phyloP scores from a whole-genome alignment of 2,113 vertebrate genomes.

The Bungarus multicinctus region DNA sequence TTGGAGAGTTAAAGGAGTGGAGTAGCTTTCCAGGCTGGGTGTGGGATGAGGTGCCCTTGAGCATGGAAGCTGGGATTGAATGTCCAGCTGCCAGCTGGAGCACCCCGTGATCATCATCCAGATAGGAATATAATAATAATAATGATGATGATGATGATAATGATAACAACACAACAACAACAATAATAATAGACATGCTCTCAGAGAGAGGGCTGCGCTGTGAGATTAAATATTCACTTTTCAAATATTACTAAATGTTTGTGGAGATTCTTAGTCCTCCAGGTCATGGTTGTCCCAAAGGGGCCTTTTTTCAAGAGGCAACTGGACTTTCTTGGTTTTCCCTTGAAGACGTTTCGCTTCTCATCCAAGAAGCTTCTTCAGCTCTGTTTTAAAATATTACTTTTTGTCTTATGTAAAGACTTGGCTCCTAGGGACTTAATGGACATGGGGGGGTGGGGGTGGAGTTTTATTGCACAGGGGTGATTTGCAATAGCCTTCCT shows the following conservation, averaged over 20 bases:
- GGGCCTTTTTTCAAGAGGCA: no score
- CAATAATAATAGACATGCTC: neutral
- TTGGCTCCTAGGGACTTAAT: neutral
- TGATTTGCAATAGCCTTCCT: neutral
- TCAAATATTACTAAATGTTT: neutral
- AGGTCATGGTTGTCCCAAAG: no score
- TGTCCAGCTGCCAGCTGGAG: neutral
- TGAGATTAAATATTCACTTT: neutral
- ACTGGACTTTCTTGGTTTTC: no score
- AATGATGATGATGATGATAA: no score
- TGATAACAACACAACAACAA: no score
- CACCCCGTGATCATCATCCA: rapidly evolving
- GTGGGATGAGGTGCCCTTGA: neutral
- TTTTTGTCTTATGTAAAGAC: neutral
- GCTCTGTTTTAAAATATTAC: neutral
- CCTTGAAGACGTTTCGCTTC: no score
- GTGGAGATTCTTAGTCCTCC: no score
- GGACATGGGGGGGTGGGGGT: no score
- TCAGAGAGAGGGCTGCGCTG: neutral
- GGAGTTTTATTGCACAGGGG: neutral
- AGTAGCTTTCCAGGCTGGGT: neutral
- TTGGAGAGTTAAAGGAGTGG: no score
- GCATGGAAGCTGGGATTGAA: neutral
- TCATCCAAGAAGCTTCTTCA: no score
- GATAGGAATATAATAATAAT: neutral